These are phyloP conservation scores for Tylochromis polylepis DNA, from an alignment of 2,113 vertebrate genomes.

Conservation along the genomic window DNA sequence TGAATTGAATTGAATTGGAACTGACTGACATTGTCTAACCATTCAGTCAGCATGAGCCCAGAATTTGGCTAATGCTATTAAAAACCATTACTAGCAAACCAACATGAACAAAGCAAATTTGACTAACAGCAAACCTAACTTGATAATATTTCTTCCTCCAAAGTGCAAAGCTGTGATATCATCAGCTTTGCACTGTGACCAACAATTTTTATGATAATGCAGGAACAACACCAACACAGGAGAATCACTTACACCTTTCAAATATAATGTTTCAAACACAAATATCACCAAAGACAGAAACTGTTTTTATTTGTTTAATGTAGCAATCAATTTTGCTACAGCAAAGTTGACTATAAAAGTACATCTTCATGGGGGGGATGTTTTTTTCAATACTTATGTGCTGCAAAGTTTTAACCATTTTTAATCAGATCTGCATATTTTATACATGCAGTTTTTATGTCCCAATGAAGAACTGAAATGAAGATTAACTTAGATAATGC, in stretches of 20 bases:
- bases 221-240: neutral
- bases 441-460: neutral
- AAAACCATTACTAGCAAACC: neutral
- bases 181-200: neutral
- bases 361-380: no score
- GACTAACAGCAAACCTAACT: rapidly evolving
- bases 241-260: neutral
- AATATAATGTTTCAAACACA: neutral
- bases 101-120: neutral
- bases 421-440: neutral
- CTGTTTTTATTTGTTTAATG: no score
- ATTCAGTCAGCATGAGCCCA: neutral
- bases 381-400: neutral
- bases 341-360: neutral
- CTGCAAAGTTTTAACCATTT: no score
- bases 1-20: no score
- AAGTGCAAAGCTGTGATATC: neutral
- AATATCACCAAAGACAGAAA: neutral
- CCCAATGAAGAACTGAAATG: neutral
- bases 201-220: neutral
- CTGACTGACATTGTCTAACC: neutral
- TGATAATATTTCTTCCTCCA: neutral
- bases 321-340: no score
- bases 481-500: neutral
- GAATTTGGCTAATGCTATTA: neutral